A percentile compares a stretch with the other conserved stretches of the same genome.
Conservation (phyloP, 2,888 invertebrate genomes). For the Leptopilina syphax region DNA sequence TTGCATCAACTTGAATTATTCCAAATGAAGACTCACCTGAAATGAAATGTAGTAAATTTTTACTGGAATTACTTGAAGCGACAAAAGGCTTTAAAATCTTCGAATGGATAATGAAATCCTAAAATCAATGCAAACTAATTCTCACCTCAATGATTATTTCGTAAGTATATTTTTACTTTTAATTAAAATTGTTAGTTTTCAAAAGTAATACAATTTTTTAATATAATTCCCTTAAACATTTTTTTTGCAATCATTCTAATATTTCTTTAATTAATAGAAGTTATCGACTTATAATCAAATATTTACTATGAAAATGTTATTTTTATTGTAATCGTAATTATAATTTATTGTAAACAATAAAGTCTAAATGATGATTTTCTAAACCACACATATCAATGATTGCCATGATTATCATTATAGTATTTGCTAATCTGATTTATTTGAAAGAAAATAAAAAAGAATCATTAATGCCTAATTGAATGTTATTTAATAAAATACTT, state of each 20-base stretch:
- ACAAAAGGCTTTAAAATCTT: neutral
- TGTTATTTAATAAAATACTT: neutral
- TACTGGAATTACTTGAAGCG: neutral
- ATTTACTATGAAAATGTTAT: too few relatives aligned
- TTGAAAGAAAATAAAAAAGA: slow-evolving; percentile 42
- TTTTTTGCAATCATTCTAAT: neutral
- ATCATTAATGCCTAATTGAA: slow-evolving; percentile 38
- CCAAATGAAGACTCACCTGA: neutral
- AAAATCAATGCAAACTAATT: too few relatives aligned
- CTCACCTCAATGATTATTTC: too few relatives aligned
- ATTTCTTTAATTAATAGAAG: too few relatives aligned
- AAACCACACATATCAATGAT: slow-evolving; percentile 35
- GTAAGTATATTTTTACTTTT: too few relatives aligned
- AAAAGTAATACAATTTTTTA: too few relatives aligned
- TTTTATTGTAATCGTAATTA: too few relatives aligned
- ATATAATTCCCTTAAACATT: neutral
- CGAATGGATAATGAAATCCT: neutral
- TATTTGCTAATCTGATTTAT: slow-evolving; percentile 46
- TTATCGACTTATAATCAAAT: too few relatives aligned
- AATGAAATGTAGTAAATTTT: neutral
- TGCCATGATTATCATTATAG: slow-evolving; percentile 33
- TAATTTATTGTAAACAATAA: too few relatives aligned
- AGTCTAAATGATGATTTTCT: slow-evolving; percentile 29
- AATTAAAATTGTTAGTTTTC: too few relatives aligned
- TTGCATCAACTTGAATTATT: neutral